These are phyloP conservation scores for Nymphalis polychloros DNA, from an alignment of 2,888 invertebrate species.

Conservation along the genomic window DNA sequence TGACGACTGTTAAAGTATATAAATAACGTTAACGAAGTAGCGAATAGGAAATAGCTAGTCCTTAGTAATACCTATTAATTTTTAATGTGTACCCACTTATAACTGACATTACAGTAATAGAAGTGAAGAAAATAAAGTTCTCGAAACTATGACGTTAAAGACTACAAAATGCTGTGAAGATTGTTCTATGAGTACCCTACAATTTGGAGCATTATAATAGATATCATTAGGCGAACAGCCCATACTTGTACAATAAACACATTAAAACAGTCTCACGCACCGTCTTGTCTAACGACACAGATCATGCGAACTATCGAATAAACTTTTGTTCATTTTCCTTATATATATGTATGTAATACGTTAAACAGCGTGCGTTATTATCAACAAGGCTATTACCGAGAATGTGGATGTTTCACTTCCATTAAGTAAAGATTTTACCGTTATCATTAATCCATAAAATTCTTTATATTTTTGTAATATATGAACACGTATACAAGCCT, in stretches of 20 bases:
- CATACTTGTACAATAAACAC: conserved; percentile 48
- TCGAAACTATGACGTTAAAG: conserved; percentile 18
- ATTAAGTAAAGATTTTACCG: neutral
- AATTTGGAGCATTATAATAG: conserved; percentile 32
- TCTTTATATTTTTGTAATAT: too few relatives aligned
- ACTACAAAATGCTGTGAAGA: conserved; percentile 10
- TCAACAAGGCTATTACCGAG: neutral
- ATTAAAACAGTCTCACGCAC: conserved; percentile 47
- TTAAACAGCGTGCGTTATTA: conserved; percentile 5
- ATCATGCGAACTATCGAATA: conserved; percentile 50
- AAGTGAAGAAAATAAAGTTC: too few relatives aligned
- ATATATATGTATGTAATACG: conserved; percentile 10
- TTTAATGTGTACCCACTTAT: too few relatives aligned
- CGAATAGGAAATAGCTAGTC: too few relatives aligned
- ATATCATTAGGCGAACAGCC: conserved; percentile 40
- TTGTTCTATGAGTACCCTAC: conserved; percentile 13
- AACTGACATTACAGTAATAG: too few relatives aligned
- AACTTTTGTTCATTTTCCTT: conserved; percentile 28
- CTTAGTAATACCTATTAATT: too few relatives aligned
- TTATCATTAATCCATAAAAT: neutral
- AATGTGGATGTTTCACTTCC: neutral
- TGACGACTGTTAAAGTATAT: too few relatives aligned
- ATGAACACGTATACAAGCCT: too few relatives aligned
- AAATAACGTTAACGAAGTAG: too few relatives aligned
- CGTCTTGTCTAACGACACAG: conserved; percentile 49